Evolutionary conservation across 2,113 vertebrate species (phyloP), one percentile per base, ranked within the genome.

Genomic region (Alouatta palliata): DNA sequence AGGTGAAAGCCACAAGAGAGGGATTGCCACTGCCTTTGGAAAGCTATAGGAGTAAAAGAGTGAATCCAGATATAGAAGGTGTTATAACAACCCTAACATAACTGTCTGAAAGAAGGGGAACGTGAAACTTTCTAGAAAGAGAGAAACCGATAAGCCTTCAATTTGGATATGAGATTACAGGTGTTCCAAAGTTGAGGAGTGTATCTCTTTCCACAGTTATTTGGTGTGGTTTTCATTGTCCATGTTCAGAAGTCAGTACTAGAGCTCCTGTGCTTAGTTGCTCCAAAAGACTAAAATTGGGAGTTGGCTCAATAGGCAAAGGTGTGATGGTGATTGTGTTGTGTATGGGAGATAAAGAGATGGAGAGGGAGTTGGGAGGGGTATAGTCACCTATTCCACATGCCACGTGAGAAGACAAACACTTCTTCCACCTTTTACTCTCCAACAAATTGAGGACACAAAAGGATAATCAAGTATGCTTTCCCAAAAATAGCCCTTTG

Each of bases 401-500:
- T 77, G 30, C 11, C 21, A 27, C 9, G 9, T 11, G 43, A 45
- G 14, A 58, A 95, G 87, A 45, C 30, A 71, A 73, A 45, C 20
- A 77, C 37, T 64, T 92, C 6, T 45, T 90, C 25, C 20, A 58
- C 40, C n/a, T 84, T 90, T 32, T 49, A 45, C 16, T 82, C 19
- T 77, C 47, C 32, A 83, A 58, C 61, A 93, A 91, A 91, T 49
- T 77, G n/a, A 95, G 35, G 71, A 81, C 64, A 76, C 49, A 49
- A 89, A 86, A 5, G 37, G 68, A 27, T 91, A 90, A 79, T 64
- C 17, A 94, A 61, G 56, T 81, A 85, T 70, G 49, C 37, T 45
- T 84, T 94, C 43, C 77, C 30, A 94, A 52, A 95, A 94, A 56
- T 83, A 77, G 52, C 25, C 68, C 91, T 64, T 17, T 87, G 21